phyloP scores from a whole-genome alignment of 2,888 invertebrate genomes.

The Orchesella flavescens region DNA sequence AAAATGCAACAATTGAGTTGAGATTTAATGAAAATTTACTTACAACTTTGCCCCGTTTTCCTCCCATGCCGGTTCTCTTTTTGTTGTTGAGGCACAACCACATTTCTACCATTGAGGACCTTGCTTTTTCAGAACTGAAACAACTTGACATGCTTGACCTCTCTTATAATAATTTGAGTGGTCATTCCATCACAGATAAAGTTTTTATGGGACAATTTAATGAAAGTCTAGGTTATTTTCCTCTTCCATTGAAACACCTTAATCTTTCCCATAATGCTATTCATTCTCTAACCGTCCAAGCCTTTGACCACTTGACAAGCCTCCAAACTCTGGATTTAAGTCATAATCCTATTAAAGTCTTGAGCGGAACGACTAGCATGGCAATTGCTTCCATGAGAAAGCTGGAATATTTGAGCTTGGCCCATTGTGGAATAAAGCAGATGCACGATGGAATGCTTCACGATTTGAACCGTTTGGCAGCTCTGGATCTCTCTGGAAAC shows the following conservation, averaged over 20 bases:
- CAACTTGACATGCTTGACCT: conserved; percentile 60
- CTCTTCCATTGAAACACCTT: conserved; percentile 61
- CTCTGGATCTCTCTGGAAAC: conserved; percentile 63
- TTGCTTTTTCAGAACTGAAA: conserved; percentile 65
- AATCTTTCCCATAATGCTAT: conserved; percentile 67
- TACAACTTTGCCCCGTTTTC: conserved; percentile 47
- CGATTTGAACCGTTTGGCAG: conserved; percentile 52
- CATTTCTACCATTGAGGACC: conserved; percentile 61
- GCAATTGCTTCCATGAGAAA: conserved; percentile 79
- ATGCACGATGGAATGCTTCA: conserved; percentile 71
- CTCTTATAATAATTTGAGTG: conserved; percentile 64
- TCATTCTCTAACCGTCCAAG: conserved; percentile 50
- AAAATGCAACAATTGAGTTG: conserved; percentile 40
- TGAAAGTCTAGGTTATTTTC: conserved; percentile 58
- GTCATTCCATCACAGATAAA: conserved; percentile 53
- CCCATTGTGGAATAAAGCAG: conserved; percentile 44
- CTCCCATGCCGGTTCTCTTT: conserved; percentile 46
- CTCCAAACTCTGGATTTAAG: conserved; percentile 82
- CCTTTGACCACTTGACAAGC: conserved; percentile 84
- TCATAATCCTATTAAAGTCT: conserved; percentile 82
- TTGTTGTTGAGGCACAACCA: conserved; percentile 60
- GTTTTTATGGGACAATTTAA: conserved; percentile 65
- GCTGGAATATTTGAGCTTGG: conserved; percentile 76
- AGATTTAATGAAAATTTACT: conserved; percentile 63
- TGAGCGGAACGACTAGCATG: conserved; percentile 78